These are phyloP conservation scores for Carassius auratus DNA, from an alignment of 2,113 vertebrate genomes.

Conservation along the genomic window DNA sequence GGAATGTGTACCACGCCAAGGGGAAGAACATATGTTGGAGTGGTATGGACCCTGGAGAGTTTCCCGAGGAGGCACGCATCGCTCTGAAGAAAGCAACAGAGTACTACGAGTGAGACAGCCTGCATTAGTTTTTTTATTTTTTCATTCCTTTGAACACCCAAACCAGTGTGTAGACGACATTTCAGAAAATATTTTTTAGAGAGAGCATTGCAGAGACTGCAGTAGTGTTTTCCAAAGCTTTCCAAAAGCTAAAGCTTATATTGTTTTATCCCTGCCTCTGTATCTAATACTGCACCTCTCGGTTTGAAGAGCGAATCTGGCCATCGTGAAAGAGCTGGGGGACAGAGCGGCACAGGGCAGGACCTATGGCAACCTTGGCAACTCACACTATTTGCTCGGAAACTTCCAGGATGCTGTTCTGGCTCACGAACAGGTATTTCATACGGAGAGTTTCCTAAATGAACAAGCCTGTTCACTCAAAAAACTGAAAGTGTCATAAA, in stretches of 20 bases:
- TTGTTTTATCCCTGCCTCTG: neutral
- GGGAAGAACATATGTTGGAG: conserved; percentile 90
- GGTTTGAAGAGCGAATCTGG: conserved; percentile 84
- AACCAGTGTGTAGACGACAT: neutral
- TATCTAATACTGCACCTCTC: neutral
- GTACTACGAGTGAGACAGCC: conserved; percentile 88
- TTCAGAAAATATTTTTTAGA: neutral
- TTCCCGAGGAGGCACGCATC: conserved; percentile 88
- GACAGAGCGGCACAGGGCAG: conserved; percentile 93
- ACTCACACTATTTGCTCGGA: conserved; percentile 93
- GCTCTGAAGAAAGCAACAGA: conserved; percentile 90
- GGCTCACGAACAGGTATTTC: conserved; percentile 90
- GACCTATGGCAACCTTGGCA: conserved; percentile 96
- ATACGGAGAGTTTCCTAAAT: neutral
- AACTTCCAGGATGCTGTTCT: conserved; percentile 89
- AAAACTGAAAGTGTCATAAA: neutral
- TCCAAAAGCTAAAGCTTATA: neutral
- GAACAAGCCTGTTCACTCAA: neutral
- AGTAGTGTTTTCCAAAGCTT: neutral
- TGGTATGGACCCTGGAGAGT: conserved; percentile 87
- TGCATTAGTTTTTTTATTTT: neutral
- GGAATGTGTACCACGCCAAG: conserved; percentile 95
- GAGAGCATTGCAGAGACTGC: neutral
- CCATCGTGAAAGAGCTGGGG: conserved; percentile 87
- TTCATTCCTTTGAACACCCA: neutral